These are phyloP conservation scores for Andrena cerasifolii DNA, from an alignment of 1,140 invertebrate species.

Conservation along the genomic window DNA sequence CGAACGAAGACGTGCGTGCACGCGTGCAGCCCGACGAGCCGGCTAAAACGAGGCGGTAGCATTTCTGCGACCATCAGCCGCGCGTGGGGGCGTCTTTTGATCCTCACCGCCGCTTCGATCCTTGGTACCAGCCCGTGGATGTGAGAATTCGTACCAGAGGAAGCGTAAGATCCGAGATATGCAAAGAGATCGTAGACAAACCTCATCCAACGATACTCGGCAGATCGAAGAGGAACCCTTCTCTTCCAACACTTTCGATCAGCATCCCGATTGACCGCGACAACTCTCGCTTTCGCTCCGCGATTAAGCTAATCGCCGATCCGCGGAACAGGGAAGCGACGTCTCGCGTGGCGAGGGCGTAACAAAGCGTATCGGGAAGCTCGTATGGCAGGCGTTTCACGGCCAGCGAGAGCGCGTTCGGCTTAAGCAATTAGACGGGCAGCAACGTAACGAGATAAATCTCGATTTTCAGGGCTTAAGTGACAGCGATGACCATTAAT, in stretches of 20 bases:
- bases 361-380: slow-evolving; percentile 13
- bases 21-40: slow-evolving; percentile 36
- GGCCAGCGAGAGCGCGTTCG: not conserved
- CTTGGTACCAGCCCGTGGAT: no score
- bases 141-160: no score
- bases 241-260: no score
- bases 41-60: slow-evolving; percentile 57
- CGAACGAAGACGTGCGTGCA: slow-evolving; percentile 22
- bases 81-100: slow-evolving; percentile 72
- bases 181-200: no score
- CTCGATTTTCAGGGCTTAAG: slow-evolving; percentile 65
- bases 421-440: slow-evolving; percentile 63
- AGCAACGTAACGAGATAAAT: slow-evolving; percentile 57
- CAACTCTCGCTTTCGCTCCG: no score
- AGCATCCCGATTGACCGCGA: no score
- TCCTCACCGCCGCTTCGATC: slow-evolving; percentile 49
- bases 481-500: slow-evolving; percentile 70
- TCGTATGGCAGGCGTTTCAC: not conserved
- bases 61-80: slow-evolving; percentile 64
- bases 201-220: no score
- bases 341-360: not conserved
- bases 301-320: not conserved
- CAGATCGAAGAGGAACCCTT: no score
- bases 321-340: not conserved
- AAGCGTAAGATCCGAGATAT: no score